phyloP scores from a whole-genome alignment of 2,888 invertebrate species.

The Oligia strigilis region DNA sequence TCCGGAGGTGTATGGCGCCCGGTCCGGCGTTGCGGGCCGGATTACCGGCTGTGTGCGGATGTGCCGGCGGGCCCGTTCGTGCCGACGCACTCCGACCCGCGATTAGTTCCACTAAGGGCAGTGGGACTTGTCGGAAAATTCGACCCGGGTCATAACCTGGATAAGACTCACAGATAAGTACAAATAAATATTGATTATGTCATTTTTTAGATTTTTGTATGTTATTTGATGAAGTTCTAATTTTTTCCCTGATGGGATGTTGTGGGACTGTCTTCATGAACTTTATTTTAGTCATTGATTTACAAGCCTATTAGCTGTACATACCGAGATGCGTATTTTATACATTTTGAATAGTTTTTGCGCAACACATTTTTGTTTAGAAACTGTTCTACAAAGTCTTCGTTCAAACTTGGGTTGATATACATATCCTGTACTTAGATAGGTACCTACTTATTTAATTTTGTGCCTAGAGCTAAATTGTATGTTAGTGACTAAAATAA shows the following conservation, averaged over 20 bases:
- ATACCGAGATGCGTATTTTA: not conserved
- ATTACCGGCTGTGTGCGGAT: conserved; percentile 76
- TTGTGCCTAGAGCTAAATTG: too few relatives aligned
- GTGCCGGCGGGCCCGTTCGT: conserved; percentile 81
- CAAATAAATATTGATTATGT: conserved; percentile 69
- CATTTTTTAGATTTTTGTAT: conserved; percentile 56
- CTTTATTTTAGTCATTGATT: conserved; percentile 26
- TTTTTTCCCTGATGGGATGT: conserved; percentile 5
- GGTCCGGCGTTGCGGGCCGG: conserved; percentile 77
- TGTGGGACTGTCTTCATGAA: not conserved
- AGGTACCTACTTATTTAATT: not conserved
- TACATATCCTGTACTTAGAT: not conserved
- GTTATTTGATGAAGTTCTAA: conserved; percentile 26
- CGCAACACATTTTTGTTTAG: not conserved
- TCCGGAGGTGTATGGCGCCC: conserved; percentile 72
- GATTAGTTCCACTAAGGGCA: conserved; percentile 85
- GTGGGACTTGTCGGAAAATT: conserved; percentile 75
- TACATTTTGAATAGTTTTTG: not conserved
- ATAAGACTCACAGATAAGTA: conserved; percentile 81
- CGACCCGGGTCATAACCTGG: conserved; percentile 75
- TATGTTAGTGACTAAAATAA: conserved; percentile 17
- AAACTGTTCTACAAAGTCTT: not conserved
- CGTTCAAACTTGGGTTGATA: not conserved
- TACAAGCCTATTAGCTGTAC: not conserved
- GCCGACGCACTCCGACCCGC: conserved; percentile 82